Evolutionary conservation across 2,797 vertebrate genomes (phyloP), one percentile per base, ranked within the genome.

Genomic region (Pantherophis alleghaniensis): DNA sequence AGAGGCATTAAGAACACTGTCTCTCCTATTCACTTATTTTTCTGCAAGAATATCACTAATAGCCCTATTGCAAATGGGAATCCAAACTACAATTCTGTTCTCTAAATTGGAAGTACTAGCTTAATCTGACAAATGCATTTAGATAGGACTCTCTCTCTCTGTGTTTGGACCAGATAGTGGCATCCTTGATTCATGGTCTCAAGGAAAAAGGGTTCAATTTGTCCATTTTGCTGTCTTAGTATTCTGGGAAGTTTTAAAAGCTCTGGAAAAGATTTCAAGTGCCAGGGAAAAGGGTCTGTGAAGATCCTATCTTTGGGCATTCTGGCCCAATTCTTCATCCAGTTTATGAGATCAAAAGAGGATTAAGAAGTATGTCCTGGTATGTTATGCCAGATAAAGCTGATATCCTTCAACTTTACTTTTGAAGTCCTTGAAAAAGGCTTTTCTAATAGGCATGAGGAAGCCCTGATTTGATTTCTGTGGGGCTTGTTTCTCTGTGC

Each of bases 211-310:
- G 16, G 2, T 74, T 74, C 66, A 69, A 96, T 98, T 99, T 14
- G 98, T 99, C 95, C 99, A 97, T 66, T 99, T 99, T 95, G 99
- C 97, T 0, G 97, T 88, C 91, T 98, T 98, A 90, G 99, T 98
- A 53, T 96, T 98, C 93, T 99, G 99, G 4, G 98, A 97, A 0
- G 98, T 99, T 97, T 98, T 99, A 95, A 99, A 97, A 10, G 99
- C 99, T 94, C 99, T 96, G 0, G 98, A 98, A 57, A 99, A 94
- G 94, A 99, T 99, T 95, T 99, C 99, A 0, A 99, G 98, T 0
- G 96, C 91, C 88, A 69, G 51, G 47, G 12, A 63, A 89, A 90
- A n/a, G 26, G 28, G 18, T 22, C 53, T 53, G 13, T 32, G 18
- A 55, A n/a, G 16, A 51, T 69, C 61, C 28, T 32, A 12, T 7